phyloP scores from a whole-genome alignment of 1,140 invertebrate species.

The Zaprionus vittiger region DNA sequence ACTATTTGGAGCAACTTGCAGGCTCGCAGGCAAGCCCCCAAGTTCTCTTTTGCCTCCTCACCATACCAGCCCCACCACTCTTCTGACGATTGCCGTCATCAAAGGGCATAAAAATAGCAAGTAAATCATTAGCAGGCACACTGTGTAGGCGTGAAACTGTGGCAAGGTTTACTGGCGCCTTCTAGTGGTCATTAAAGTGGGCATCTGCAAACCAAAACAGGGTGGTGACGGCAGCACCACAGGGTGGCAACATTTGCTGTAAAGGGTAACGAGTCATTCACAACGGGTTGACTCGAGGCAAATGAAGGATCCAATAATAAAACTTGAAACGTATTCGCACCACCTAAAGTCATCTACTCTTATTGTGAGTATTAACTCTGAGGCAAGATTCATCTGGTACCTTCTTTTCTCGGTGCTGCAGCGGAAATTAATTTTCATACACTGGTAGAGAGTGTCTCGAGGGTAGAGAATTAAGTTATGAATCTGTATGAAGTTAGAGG shows the following conservation, averaged over 20 bases:
- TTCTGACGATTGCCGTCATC: constrained; percentile 7
- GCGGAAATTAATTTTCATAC: constrained; percentile 32
- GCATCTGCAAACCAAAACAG: not conserved
- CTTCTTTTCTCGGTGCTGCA: not conserved
- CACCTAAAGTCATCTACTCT: not conserved
- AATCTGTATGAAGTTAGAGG: not conserved
- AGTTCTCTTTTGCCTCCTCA: not conserved
- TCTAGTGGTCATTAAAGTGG: constrained; percentile 62
- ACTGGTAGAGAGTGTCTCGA: not conserved
- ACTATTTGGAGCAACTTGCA: constrained; percentile 2
- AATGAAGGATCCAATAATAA: too few species aligned
- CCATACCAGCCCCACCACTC: not conserved
- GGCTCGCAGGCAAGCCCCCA: not conserved
- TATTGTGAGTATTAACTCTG: not conserved
- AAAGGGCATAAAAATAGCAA: constrained; percentile 68
- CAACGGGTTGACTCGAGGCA: not conserved
- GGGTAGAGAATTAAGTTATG: not conserved
- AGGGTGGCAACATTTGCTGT: not conserved
- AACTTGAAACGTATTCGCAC: too few species aligned
- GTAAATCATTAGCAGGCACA: constrained; percentile 76
- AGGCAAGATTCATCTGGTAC: not conserved
- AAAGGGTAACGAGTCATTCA: not conserved
- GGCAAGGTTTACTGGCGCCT: constrained; percentile 36
- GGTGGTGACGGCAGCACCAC: not conserved
- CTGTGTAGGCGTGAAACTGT: constrained; percentile 43